A percentile compares a stretch with the other conserved stretches of the same genome.
phyloP scores from a whole-genome alignment of 2,888 invertebrate species.

The Hypomecis punctinalis region DNA sequence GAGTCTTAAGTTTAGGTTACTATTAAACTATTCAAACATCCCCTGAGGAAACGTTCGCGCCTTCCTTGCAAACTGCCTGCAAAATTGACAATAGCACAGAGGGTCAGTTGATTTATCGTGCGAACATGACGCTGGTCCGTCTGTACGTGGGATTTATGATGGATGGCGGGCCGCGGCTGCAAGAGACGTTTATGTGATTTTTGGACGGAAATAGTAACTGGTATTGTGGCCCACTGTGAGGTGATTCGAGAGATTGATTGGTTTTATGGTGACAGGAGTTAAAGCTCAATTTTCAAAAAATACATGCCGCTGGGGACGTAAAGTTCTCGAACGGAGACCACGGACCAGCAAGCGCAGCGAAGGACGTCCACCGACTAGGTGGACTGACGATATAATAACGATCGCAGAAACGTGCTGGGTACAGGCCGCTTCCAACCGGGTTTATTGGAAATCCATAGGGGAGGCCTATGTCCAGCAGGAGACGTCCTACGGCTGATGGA shows the following conservation, averaged over 20 bases:
- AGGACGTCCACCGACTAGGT: no score
- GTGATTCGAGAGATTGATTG: slow-evolving; percentile 11
- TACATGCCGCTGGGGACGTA: no score
- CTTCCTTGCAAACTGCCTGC: slow-evolving; percentile 25
- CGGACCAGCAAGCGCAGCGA: no score
- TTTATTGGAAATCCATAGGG: no score
- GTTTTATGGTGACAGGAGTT: neutral
- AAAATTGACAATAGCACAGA: slow-evolving; percentile 38
- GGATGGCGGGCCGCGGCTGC: slow-evolving; percentile 49
- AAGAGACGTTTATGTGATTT: slow-evolving; percentile 46
- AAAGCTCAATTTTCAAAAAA: no score
- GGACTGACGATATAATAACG: no score
- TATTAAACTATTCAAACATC: slow-evolving; percentile 19
- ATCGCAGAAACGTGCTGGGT: no score
- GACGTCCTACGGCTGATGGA: no score
- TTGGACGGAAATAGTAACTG: slow-evolving; percentile 37
- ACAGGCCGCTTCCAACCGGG: no score
- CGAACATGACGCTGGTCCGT: slow-evolving; percentile 68
- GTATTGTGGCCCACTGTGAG: slow-evolving; percentile 14
- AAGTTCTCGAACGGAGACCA: no score
- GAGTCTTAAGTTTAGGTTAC: neutral
- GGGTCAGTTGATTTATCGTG: slow-evolving; percentile 75
- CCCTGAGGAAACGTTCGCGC: slow-evolving; percentile 29
- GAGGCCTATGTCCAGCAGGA: no score
- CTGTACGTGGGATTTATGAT: slow-evolving; percentile 62